Evolutionary conservation across 2,888 invertebrate species (phyloP).

Genomic region (Catocala nupta): DNA sequence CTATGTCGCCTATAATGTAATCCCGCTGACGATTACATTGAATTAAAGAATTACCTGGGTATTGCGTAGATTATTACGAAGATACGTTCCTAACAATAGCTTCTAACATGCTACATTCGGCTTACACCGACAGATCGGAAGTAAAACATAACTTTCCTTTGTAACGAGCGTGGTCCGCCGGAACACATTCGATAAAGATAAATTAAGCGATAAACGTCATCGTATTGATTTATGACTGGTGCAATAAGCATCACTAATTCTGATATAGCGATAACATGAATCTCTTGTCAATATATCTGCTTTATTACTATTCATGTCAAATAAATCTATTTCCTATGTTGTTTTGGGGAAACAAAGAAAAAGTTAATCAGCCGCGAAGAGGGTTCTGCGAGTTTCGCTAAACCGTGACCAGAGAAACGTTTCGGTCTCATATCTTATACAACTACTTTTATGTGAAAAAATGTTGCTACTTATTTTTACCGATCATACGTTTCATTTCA

Average conservation of each 20-base stretch:
- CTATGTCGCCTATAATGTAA: too few relatives aligned
- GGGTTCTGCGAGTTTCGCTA: conserved; percentile 7
- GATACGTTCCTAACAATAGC: conserved; percentile 12
- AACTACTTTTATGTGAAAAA: conserved; percentile 7
- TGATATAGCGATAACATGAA: conserved; percentile 52
- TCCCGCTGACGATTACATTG: background rate
- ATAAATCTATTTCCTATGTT: conserved; percentile 21
- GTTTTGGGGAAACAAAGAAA: conserved; percentile 23
- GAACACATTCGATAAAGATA: conserved; percentile 58
- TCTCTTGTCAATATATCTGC: conserved; percentile 44
- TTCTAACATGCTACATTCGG: conserved; percentile 16
- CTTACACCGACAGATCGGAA: conserved; percentile 33
- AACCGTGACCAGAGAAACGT: conserved; percentile 16
- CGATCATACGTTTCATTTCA: conserved; percentile 1
- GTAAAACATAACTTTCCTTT: conserved; percentile 37
- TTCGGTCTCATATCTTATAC: conserved; percentile 15
- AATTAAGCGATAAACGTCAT: conserved; percentile 62
- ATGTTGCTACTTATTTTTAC: too few relatives aligned
- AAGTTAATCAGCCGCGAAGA: conserved; percentile 25
- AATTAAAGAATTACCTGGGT: conserved; percentile 4
- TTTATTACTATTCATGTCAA: conserved; percentile 27
- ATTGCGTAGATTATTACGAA: conserved; percentile 19
- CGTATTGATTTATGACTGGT: conserved; percentile 55
- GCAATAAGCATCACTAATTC: conserved; percentile 60
- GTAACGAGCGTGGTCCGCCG: conserved; percentile 30